Evolutionary conservation across 2,888 invertebrate genomes (phyloP).

Genomic region (Tetrapedia diversipes): DNA sequence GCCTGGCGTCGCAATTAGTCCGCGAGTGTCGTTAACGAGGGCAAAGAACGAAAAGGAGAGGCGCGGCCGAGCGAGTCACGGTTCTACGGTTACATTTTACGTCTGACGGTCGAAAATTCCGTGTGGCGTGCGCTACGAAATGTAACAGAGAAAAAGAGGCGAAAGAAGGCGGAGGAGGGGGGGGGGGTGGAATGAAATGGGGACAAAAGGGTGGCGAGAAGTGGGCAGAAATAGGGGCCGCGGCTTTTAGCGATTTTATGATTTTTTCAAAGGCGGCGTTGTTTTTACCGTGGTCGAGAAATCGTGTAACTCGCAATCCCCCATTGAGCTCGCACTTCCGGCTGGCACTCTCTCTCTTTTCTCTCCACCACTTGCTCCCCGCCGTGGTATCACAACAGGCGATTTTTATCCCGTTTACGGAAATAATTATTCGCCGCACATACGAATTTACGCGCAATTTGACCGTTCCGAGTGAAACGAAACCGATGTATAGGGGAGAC

Average conservation of each 20-base stretch:
- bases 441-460: no score
- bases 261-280: slow-evolving; percentile 37
- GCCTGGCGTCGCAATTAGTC: slow-evolving; percentile 14
- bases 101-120: slow-evolving; percentile 6
- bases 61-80: background rate
- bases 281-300: slow-evolving; percentile 30
- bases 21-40: slow-evolving; percentile 18
- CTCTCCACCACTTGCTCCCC: no score
- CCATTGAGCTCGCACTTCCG: slow-evolving; percentile 3
- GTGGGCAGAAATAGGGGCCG: slow-evolving; percentile 17
- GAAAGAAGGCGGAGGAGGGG: background rate
- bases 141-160: background rate
- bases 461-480: no score
- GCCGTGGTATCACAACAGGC: no score
- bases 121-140: slow-evolving; percentile 3
- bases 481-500: no score
- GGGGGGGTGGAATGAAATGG: background rate
- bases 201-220: slow-evolving; percentile 8
- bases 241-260: slow-evolving; percentile 57
- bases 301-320: slow-evolving; percentile 19
- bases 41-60: background rate
- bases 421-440: no score
- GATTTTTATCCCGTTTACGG: no score
- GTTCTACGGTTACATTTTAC: slow-evolving; percentile 27
- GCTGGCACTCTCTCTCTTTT: background rate